These are phyloP conservation scores for Puntigrus tetrazona DNA, from an alignment of 2,113 vertebrate genomes.

Conservation along the genomic window DNA sequence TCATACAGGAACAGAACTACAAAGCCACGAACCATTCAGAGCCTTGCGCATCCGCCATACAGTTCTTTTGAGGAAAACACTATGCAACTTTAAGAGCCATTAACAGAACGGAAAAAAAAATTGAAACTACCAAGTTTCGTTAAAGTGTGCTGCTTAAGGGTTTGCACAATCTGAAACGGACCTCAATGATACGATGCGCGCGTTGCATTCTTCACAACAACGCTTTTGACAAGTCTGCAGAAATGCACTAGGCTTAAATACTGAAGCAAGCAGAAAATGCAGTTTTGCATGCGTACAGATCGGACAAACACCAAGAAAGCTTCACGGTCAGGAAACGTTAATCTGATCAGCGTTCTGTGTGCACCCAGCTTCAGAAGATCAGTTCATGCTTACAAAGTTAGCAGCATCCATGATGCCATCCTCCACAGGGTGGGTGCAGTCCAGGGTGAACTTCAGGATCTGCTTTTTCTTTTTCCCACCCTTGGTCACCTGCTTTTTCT, in stretches of 20 bases:
- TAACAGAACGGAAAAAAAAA: no score
- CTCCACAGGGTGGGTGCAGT: conserved; percentile 97
- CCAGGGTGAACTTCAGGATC: conserved; percentile 92
- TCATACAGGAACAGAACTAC: not conserved
- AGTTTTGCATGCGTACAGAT: not conserved
- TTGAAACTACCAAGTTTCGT: no score
- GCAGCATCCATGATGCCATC: conserved; percentile 99
- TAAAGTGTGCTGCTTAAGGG: no score
- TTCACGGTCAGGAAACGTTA: not conserved
- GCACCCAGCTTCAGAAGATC: not conserved
- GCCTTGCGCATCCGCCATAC: not conserved
- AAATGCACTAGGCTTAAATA: not conserved
- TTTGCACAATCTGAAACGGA: no score
- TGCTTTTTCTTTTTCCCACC: conserved; percentile 98
- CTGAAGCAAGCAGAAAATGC: not conserved
- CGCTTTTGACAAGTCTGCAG: not conserved
- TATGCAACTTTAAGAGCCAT: not conserved
- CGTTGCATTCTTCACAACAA: not conserved
- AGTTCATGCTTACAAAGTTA: conserved; percentile 86
- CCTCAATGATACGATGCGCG: no score
- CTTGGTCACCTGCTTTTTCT: conserved; percentile 89
- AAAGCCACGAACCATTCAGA: not conserved
- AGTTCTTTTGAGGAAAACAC: not conserved
- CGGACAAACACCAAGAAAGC: not conserved
- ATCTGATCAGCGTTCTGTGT: not conserved